A percentile compares a stretch with the other conserved stretches of the same genome.
Conservation (phyloP, 1,140 invertebrate genomes). For the Drosophila asahinai region DNA sequence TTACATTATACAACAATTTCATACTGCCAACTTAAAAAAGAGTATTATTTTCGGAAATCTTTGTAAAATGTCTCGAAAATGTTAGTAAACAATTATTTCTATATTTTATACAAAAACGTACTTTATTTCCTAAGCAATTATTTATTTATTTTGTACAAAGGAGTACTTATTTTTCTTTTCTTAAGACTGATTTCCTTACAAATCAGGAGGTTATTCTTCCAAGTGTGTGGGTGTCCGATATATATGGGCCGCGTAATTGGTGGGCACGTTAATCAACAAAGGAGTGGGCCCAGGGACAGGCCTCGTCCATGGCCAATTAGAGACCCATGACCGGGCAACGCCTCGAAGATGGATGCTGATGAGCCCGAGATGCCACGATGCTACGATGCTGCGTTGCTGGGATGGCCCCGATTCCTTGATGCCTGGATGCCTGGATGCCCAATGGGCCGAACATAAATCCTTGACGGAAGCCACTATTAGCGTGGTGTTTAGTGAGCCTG, state of each 20-base stretch:
- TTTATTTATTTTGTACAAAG: not conserved
- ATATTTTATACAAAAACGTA: not conserved
- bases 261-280: slow-evolving; percentile 80
- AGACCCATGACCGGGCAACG: slow-evolving; percentile 65
- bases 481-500: slow-evolving; percentile 59
- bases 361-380: slow-evolving; percentile 51
- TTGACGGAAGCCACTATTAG: slow-evolving; percentile 70
- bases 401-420: slow-evolving; percentile 4
- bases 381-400: slow-evolving; percentile 1
- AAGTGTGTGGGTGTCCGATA: slow-evolving; percentile 23
- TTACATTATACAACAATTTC: too few relatives aligned
- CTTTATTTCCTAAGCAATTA: not conserved
- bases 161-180: not conserved
- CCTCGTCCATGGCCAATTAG: slow-evolving; percentile 67
- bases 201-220: not conserved
- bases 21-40: too few relatives aligned
- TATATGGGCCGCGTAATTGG: slow-evolving; percentile 81
- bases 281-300: slow-evolving; percentile 38
- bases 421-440: slow-evolving; percentile 38
- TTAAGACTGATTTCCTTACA: not conserved
- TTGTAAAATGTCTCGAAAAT: too few relatives aligned
- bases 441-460: slow-evolving; percentile 63
- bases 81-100: not conserved
- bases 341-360: slow-evolving; percentile 76
- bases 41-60: too few relatives aligned